Conservation (phyloP, 2,888 invertebrate genomes). For the Harpalus rufipes region DNA sequence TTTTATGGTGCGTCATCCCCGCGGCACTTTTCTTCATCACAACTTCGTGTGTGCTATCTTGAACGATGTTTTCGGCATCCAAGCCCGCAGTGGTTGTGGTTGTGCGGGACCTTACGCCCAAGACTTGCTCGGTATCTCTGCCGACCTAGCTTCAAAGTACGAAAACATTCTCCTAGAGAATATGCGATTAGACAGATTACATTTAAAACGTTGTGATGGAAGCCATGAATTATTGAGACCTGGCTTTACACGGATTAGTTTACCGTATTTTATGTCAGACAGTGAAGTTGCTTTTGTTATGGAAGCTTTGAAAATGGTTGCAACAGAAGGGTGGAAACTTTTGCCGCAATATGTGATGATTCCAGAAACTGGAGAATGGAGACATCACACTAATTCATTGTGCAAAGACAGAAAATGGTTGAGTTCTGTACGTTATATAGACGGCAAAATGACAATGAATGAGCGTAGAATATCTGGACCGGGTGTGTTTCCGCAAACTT, state of each 20-base stretch:
- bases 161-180: conserved; percentile 85
- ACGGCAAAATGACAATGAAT: conserved; percentile 87
- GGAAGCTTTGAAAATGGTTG: conserved; percentile 91
- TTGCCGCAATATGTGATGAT: conserved; percentile 93
- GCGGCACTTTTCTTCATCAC: conserved; percentile 92
- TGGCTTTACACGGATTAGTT: conserved; percentile 90
- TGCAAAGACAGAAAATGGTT: conserved; percentile 91
- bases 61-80: conserved; percentile 95
- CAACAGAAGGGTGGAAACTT: conserved; percentile 93
- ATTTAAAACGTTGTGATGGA: conserved; percentile 70
- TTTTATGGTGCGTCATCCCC: conserved; percentile 89
- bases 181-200: conserved; percentile 73
- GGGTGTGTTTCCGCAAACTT: conserved; percentile 86
- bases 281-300: conserved; percentile 89
- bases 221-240: conserved; percentile 87
- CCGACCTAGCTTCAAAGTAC: conserved; percentile 86
- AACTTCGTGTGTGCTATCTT: conserved; percentile 92
- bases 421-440: conserved; percentile 83
- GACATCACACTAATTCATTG: conserved; percentile 88
- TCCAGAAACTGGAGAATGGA: conserved; percentile 93
- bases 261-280: conserved; percentile 92
- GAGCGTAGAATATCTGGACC: conserved; percentile 86
- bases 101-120: conserved; percentile 92
- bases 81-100: conserved; percentile 88
- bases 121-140: conserved; percentile 90